These are phyloP conservation scores for Bradysia coprophila DNA, from an alignment of 1,140 invertebrate species.

Conservation along the genomic window DNA sequence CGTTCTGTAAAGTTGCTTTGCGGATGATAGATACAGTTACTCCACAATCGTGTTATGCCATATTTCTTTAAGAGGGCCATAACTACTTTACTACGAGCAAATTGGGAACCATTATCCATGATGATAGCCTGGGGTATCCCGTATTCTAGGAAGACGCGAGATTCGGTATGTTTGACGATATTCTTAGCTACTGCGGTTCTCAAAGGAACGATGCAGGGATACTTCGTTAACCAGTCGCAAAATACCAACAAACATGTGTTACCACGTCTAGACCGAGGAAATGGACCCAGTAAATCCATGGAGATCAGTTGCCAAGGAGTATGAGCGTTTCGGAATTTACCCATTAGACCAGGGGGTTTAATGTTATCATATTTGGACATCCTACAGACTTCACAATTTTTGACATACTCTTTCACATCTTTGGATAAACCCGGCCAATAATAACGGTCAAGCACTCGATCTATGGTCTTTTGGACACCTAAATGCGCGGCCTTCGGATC, in stretches of 20 bases:
- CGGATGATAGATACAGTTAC: background rate
- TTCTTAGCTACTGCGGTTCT: background rate
- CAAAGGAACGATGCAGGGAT: background rate
- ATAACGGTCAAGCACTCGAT: background rate
- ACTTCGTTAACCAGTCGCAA: background rate
- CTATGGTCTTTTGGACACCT: background rate
- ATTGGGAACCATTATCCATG: background rate
- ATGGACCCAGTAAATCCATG: background rate
- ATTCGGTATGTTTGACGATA: background rate
- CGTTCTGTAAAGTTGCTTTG: background rate
- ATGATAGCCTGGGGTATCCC: background rate
- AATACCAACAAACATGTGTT: background rate
- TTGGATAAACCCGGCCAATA: background rate
- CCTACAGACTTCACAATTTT: background rate
- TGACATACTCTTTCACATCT: background rate
- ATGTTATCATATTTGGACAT: background rate
- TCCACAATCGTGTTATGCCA: background rate
- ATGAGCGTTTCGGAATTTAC: background rate
- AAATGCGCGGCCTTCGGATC: background rate
- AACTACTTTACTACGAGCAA: background rate
- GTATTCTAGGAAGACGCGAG: background rate
- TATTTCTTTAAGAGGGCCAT: background rate
- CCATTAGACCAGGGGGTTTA: background rate
- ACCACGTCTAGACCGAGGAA: background rate
- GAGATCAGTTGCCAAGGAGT: background rate